Percentiles rank a stretch among this genome's conserved stretches.
These are phyloP conservation scores for Pinna nobilis DNA, from an alignment of 1,140 invertebrate genomes.

Conservation along the genomic window DNA sequence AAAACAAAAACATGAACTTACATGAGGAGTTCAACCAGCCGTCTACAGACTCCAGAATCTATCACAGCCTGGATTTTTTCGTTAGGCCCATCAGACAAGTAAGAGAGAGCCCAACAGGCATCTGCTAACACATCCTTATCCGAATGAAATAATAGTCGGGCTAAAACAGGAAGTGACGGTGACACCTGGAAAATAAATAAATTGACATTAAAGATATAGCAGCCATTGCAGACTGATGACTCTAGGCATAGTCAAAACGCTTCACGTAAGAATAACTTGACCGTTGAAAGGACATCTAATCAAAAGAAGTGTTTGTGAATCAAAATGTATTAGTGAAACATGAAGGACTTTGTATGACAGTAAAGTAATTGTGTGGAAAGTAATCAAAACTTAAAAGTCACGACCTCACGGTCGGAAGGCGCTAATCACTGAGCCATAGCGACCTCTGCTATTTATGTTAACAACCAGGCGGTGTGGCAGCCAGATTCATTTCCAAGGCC, in stretches of 20 bases:
- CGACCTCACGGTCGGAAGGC: too few relatives aligned
- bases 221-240: background rate
- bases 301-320: too few relatives aligned
- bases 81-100: constrained; percentile 97
- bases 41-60: constrained; percentile 94
- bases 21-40: constrained; percentile 95
- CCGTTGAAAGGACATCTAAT: too few relatives aligned
- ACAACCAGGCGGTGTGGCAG: too few relatives aligned
- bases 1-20: too few relatives aligned
- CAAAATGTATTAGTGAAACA: too few relatives aligned
- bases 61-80: constrained; percentile 99
- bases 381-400: too few relatives aligned
- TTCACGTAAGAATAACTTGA: background rate
- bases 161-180: constrained; percentile 89
- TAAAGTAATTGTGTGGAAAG: too few relatives aligned
- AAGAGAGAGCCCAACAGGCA: constrained; percentile 96
- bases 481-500: too few relatives aligned
- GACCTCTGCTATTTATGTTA: too few relatives aligned
- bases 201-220: background rate
- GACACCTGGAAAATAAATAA: constrained; percentile 73
- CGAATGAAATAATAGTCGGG: constrained; percentile 89
- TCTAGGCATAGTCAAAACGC: background rate
- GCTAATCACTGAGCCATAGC: too few relatives aligned
- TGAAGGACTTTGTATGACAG: too few relatives aligned
- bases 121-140: constrained; percentile 96